Conservation (phyloP, 2,113 vertebrate species). For the Pangasianodon gigas region DNA sequence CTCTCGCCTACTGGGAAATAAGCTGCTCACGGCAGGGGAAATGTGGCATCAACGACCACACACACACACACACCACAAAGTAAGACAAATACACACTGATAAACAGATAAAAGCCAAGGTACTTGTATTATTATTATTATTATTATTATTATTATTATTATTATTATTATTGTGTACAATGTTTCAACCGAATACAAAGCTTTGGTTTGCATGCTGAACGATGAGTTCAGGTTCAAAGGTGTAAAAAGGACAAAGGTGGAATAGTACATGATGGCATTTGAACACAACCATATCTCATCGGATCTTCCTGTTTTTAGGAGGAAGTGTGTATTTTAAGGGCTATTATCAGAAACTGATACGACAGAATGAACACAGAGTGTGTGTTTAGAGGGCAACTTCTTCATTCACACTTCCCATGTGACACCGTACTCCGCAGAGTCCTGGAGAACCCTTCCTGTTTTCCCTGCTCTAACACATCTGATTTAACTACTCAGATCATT, state of each 20-base stretch:
- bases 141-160: background rate
- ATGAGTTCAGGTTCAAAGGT: background rate
- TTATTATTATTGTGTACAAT: background rate
- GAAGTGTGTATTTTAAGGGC: slow-evolving; percentile 6
- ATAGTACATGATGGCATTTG: background rate
- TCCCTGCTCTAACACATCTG: background rate
- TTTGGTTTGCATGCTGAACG: background rate
- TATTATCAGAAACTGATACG: background rate
- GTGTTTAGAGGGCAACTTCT: background rate
- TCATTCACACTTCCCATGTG: background rate
- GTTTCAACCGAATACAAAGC: too few relatives aligned
- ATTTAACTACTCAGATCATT: background rate
- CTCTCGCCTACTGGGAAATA: slow-evolving; percentile 40
- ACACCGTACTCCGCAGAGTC: background rate
- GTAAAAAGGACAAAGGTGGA: background rate
- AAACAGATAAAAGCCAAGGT: background rate
- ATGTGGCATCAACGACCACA: background rate
- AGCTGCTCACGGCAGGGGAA: background rate
- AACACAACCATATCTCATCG: background rate
- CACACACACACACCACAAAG: background rate
- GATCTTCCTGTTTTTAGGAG: slow-evolving; percentile 33
- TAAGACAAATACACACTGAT: background rate
- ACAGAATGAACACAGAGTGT: background rate
- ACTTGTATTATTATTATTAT: background rate
- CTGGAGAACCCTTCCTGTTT: background rate